Percentiles rank a stretch among this genome's conserved stretches.
These are phyloP conservation scores for Galbula dea DNA, from an alignment of 2,113 vertebrate species.

Conservation along the genomic window DNA sequence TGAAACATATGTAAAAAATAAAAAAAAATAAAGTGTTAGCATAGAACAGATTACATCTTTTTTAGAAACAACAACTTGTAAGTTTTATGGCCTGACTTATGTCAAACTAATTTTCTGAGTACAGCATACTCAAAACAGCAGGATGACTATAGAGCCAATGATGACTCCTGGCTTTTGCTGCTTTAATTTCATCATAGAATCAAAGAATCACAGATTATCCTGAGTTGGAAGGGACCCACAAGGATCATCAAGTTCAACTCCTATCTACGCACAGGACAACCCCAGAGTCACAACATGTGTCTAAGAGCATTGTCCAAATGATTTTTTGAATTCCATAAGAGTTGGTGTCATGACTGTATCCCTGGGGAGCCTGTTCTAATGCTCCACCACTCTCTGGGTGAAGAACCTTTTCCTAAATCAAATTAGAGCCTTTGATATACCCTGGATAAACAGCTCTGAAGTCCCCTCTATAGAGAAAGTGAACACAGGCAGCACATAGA, in stretches of 20 bases:
- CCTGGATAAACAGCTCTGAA: not conserved
- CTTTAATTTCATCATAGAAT: constrained; percentile 33
- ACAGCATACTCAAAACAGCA: constrained; percentile 26
- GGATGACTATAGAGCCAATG: not conserved
- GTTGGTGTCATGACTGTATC: no score
- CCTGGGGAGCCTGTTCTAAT: no score
- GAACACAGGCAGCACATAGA: not conserved
- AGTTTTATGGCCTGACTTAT: constrained; percentile 23
- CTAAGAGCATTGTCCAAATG: no score
- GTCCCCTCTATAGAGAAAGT: not conserved
- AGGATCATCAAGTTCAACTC: no score
- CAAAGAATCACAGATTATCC: no score
- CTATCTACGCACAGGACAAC: no score
- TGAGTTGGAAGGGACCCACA: no score
- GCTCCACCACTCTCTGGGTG: no score
- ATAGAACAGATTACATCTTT: not conserved
- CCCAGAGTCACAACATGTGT: no score
- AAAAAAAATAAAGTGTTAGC: not conserved
- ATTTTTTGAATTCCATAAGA: no score
- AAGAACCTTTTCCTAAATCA: no score
- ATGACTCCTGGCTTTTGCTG: not conserved
- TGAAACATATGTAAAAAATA: not conserved
- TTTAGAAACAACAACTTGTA: not conserved
- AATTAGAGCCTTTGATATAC: constrained; percentile 19
- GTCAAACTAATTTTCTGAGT: constrained; percentile 36